Percentiles rank a stretch among this genome's conserved stretches.
These are phyloP conservation scores for Apodemus speciosus DNA, from an alignment of 2,113 vertebrate genomes.

Conservation along the genomic window DNA sequence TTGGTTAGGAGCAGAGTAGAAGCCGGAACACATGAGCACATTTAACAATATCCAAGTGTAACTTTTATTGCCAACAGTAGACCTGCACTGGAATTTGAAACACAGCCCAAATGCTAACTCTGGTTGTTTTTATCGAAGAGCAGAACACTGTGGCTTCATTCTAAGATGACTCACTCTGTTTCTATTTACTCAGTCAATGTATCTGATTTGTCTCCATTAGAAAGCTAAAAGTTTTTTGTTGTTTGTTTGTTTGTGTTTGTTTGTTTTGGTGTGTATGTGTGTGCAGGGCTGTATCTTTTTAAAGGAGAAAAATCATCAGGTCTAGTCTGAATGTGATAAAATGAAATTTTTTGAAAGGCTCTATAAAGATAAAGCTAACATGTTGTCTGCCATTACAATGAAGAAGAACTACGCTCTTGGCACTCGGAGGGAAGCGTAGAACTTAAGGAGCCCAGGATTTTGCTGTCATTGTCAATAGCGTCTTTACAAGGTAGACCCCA, in stretches of 20 bases:
- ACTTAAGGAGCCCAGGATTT: constrained; percentile 59
- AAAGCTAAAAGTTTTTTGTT: constrained; percentile 75
- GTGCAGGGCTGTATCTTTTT: not conserved
- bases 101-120: constrained; percentile 78
- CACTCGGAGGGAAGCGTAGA: not conserved
- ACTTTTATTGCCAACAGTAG: constrained; percentile 86
- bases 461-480: constrained; percentile 3
- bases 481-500: constrained; percentile 59
- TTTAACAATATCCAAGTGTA: constrained; percentile 84
- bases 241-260: constrained; percentile 45
- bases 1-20: constrained; percentile 78
- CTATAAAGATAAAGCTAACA: constrained; percentile 72
- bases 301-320: constrained; percentile 59
- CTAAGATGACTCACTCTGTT: constrained; percentile 84
- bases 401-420: constrained; percentile 64
- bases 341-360: constrained; percentile 67
- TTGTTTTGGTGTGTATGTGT: not conserved
- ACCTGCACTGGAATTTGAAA: constrained; percentile 81
- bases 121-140: constrained; percentile 83
- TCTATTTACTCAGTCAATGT: constrained; percentile 82
- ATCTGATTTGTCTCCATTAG: constrained; percentile 84
- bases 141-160: constrained; percentile 82
- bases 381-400: constrained; percentile 69
- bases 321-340: constrained; percentile 63
- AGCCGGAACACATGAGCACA: constrained; percentile 81